Evolutionary conservation across 2,797 vertebrate species (phyloP).

Genomic region (Pampus argenteus): DNA sequence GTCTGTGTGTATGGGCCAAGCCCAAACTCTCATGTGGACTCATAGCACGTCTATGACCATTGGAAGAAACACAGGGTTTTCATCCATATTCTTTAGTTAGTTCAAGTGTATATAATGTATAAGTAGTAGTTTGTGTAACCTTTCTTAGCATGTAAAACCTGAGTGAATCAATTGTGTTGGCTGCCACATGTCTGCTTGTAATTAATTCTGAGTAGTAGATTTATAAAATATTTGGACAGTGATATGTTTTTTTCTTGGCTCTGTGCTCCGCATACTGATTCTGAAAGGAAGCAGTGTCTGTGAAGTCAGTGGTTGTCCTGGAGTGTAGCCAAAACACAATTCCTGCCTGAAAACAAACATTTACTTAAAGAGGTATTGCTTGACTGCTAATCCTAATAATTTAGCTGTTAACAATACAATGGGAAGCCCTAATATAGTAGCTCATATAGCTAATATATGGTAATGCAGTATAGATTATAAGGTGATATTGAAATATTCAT

Average conservation of each 20-base stretch:
- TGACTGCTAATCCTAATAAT: conserved; percentile 16
- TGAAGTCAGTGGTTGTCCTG: conserved; percentile 34
- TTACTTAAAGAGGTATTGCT: conserved; percentile 9
- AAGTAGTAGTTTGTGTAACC: not conserved
- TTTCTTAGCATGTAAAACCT: not conserved
- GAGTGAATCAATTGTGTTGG: not conserved
- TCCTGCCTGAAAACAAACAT: conserved; percentile 46
- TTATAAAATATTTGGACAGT: conserved; percentile 27
- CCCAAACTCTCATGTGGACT: conserved; percentile 22
- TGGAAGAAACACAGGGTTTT: conserved; percentile 9
- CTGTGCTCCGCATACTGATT: conserved; percentile 10
- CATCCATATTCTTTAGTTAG: conserved; percentile 1
- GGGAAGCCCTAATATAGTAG: not conserved
- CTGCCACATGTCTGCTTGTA: not conserved
- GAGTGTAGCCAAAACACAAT: conserved; percentile 31
- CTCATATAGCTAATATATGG: not conserved
- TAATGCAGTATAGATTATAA: not conserved
- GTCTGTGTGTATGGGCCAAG: conserved; percentile 6
- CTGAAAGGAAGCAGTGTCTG: conserved; percentile 26
- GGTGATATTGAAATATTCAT: not conserved
- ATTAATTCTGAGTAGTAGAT: conserved; percentile 4
- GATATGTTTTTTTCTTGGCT: conserved; percentile 13
- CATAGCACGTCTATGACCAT: not conserved
- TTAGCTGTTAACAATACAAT: conserved; percentile 7
- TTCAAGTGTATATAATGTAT: not conserved